phyloP scores from a whole-genome alignment of 1,140 invertebrate species.

The Eufriesea mexicana region DNA sequence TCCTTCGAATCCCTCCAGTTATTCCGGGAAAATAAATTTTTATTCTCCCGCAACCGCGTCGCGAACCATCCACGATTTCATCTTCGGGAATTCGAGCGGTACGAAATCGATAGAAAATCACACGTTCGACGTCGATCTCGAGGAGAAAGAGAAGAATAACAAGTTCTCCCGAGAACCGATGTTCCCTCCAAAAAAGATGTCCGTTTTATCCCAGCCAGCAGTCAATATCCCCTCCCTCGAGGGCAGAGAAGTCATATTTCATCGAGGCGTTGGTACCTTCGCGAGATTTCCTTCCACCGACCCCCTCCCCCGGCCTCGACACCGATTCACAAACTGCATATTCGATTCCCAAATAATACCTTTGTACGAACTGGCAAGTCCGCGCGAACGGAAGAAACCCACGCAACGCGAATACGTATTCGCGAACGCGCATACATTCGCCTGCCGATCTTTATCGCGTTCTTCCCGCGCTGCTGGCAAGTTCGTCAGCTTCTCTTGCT shows the following conservation, averaged over 20 bases:
- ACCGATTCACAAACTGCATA: constrained; percentile 57
- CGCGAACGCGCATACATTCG: constrained; percentile 37
- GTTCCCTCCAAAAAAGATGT: not conserved
- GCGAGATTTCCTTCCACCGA: constrained; percentile 3
- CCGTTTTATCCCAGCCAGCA: not conserved
- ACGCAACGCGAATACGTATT: not conserved
- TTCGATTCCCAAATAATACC: constrained; percentile 54
- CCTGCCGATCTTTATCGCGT: constrained; percentile 50
- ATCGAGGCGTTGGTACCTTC: not conserved
- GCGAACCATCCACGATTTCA: too few relatives aligned
- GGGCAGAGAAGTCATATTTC: constrained; percentile 24
- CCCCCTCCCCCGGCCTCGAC: constrained; percentile 1
- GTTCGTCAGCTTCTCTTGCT: not conserved
- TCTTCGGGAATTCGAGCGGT: too few relatives aligned
- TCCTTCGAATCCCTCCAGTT: too few relatives aligned
- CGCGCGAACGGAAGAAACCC: constrained; percentile 3
- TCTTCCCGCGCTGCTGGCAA: not conserved
- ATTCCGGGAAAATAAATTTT: not conserved
- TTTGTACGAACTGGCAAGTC: not conserved
- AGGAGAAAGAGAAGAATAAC: not conserved
- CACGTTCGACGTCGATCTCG: too few relatives aligned
- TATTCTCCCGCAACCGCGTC: not conserved
- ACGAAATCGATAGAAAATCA: too few relatives aligned
- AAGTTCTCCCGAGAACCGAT: not conserved
- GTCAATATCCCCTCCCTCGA: not conserved